Percentiles rank a stretch among this genome's conserved stretches.
phyloP scores from a whole-genome alignment of 2,888 invertebrate species.

The Athetis lepigone region DNA sequence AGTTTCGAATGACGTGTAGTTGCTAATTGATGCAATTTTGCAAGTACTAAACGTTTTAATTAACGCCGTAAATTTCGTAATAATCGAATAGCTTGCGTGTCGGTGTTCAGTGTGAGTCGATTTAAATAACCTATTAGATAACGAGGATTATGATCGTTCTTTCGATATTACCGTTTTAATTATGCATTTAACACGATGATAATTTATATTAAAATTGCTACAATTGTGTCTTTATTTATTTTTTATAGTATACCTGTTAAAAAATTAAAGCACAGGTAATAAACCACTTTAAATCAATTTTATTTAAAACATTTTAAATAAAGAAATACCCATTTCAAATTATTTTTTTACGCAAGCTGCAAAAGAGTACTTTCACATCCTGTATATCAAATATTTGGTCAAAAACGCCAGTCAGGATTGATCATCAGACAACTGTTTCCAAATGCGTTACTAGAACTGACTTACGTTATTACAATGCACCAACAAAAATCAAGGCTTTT shows the following conservation, averaged over 20 bases:
- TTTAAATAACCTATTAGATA: conserved; percentile 55
- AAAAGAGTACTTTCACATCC: no score
- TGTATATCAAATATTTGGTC: no score
- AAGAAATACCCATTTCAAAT: no score
- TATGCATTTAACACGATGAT: conserved; percentile 10
- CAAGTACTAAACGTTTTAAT: conserved; percentile 45
- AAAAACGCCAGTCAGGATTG: no score
- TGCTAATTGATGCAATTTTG: conserved; percentile 43
- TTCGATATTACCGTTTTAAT: conserved; percentile 24
- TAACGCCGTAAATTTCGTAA: conserved; percentile 46
- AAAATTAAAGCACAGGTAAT: no score
- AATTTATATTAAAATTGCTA: not conserved
- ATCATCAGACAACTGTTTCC: no score
- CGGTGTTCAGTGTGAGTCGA: conserved; percentile 35
- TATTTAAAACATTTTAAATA: no score
- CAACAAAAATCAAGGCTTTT: conserved; percentile 1
- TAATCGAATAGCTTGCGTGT: conserved; percentile 46
- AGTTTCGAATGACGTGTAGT: conserved; percentile 49
- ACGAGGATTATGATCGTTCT: conserved; percentile 29
- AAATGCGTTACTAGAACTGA: not conserved
- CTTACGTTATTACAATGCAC: not conserved
- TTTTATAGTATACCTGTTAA: no score
- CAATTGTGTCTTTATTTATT: not conserved
- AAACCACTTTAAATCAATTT: no score
- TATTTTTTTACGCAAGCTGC: no score